phyloP scores from a whole-genome alignment of 2,888 invertebrate species.

The Cryptus armator region DNA sequence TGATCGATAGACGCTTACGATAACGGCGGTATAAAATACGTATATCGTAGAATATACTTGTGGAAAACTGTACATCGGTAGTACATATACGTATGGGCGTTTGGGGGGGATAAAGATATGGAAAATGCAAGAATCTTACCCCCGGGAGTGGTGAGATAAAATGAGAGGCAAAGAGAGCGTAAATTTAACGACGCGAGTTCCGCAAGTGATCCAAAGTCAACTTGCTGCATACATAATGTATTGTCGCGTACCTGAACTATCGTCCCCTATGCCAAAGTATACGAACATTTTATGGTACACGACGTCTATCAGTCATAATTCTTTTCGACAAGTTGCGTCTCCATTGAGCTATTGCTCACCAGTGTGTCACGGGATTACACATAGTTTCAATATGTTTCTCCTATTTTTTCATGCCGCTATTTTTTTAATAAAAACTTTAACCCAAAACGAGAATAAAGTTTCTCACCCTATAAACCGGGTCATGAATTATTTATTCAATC shows the following conservation, averaged over 20 bases:
- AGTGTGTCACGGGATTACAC: not conserved
- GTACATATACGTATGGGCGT: not conserved
- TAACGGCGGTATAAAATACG: slow-evolving; percentile 31
- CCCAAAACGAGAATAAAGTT: no score
- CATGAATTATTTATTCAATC: no score
- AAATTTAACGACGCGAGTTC: slow-evolving; percentile 18
- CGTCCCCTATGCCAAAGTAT: not conserved
- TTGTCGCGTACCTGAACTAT: slow-evolving; percentile 1
- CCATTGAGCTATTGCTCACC: slow-evolving; percentile 7
- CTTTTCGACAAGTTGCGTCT: slow-evolving; percentile 19
- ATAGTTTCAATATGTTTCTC: not conserved
- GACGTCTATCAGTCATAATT: slow-evolving; percentile 8
- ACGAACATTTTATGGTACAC: not conserved
- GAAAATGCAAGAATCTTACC: slow-evolving; percentile 28
- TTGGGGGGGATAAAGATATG: slow-evolving; percentile 9
- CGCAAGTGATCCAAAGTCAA: slow-evolving; percentile 31
- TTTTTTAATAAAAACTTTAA: not conserved
- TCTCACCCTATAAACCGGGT: no score
- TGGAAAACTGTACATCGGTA: not conserved
- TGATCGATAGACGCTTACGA: slow-evolving; percentile 55
- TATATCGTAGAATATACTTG: slow-evolving; percentile 22
- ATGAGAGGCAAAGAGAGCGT: not conserved
- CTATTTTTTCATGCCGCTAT: not conserved
- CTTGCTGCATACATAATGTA: slow-evolving; percentile 24
- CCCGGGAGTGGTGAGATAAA: slow-evolving; percentile 17